Evolutionary conservation across 2,797 vertebrate genomes (phyloP), one percentile per base, ranked within the genome.

Genomic region (Chelmon rostratus): DNA sequence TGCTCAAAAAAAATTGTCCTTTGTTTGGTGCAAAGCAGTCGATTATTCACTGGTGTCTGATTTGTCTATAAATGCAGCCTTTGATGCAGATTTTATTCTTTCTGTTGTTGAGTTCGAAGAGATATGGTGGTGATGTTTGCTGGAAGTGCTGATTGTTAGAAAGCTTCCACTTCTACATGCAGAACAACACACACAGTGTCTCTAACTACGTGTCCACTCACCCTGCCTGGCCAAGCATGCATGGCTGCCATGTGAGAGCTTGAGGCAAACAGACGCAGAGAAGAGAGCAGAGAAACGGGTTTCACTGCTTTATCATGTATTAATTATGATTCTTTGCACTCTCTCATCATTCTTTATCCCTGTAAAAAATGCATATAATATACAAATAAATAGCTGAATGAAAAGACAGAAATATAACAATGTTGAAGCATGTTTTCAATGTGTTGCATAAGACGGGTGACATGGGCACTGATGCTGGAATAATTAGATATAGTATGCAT

Each of bases 401-500:
- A 62, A 82, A 56, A 13, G 8, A 70, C 21, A 12, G 46, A 57
- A 78, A 0, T 61, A 37, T 4, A 69, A 50, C n/a, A 76, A 78
- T 52, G 21, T n/a, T 38, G 23, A 78, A 1, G 6, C 19, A 72
- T 79, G 47, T 73, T 84, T 59, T 58, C 33, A 72, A 75, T n/a
- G 84, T 82, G 90, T 92, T 95, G 84, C 71, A 80, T 86, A 93
- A 93, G 70, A 76, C 35, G 66, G 57, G 54, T 85, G 63, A 87
- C 80, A 92, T 84, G 81, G 21, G 57, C 81, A 93, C 40, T 91
- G 76, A 87, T 88, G 88, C 89, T 82, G 85, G 76, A 91, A 86
- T 91, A 95, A 95, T 93, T 93, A 91, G 87, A 93, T 88, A 88
- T 86, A 82, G 53, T 61, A 64, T 94, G 94, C 94, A 67, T 16